Evolutionary conservation across 2,797 vertebrate species (phyloP).

Genomic region (Sandelia bainsii): DNA sequence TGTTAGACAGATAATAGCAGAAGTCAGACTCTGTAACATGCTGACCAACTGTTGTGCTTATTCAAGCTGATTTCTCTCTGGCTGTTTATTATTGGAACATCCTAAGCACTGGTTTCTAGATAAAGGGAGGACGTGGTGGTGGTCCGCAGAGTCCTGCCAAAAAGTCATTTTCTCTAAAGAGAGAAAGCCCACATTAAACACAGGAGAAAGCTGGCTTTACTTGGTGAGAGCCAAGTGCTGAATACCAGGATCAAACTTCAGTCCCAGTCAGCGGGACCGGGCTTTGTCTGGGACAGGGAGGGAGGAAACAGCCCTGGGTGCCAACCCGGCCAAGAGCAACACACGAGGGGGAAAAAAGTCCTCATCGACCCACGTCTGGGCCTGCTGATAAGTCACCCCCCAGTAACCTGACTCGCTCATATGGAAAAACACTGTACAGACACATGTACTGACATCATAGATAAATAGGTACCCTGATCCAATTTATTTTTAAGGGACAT

Average conservation of each 20-base stretch:
- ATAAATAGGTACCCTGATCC: background rate
- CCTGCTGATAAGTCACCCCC: slow-evolving; percentile 40
- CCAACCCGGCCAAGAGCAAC: slow-evolving; percentile 64
- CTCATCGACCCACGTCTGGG: slow-evolving; percentile 24
- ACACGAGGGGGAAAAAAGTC: slow-evolving; percentile 27
- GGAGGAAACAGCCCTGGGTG: slow-evolving; percentile 17
- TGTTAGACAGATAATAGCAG: slow-evolving; percentile 5
- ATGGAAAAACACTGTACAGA: slow-evolving; percentile 1
- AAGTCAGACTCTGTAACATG: slow-evolving; percentile 14
- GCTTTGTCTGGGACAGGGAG: slow-evolving; percentile 51
- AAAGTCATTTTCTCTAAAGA: slow-evolving; percentile 60
- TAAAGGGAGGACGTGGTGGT: slow-evolving; percentile 42
- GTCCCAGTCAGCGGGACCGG: slow-evolving; percentile 65
- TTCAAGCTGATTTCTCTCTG: slow-evolving; percentile 11
- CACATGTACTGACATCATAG: background rate
- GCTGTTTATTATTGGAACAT: slow-evolving; percentile 50
- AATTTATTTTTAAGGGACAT: background rate
- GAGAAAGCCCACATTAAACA: slow-evolving; percentile 55
- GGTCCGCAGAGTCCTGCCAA: slow-evolving; percentile 53
- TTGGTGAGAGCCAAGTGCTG: slow-evolving; percentile 54
- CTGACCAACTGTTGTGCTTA: slow-evolving; percentile 27
- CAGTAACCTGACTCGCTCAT: background rate
- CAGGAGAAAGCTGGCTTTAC: slow-evolving; percentile 52
- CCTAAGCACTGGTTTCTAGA: slow-evolving; percentile 21
- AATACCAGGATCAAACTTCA: slow-evolving; percentile 63